Evolutionary conservation across 92 coral and sea anemone genomes (phyloP), one percentile per base, ranked within the genome.

Genomic region (Porites divaricata): DNA sequence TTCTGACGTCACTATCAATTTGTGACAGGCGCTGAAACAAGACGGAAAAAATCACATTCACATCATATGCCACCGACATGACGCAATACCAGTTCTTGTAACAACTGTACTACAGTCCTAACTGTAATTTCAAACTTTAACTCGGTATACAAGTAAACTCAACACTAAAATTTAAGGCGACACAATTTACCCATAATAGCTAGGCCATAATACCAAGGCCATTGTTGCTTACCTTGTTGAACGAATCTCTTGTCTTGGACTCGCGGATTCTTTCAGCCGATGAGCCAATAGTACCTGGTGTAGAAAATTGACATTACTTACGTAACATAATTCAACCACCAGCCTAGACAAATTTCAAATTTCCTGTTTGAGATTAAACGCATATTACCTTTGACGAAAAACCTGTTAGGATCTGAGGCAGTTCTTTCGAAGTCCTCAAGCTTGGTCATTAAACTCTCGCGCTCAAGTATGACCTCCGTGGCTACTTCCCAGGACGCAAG

Each of bases 361-460:
- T 35, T 35, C 45, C 14, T 24, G 4, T 11, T 21, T 11, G 49
- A 26, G 41, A 19, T 26, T 9, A 26, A 48, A 74, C 17, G 6
- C 9, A 72, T 41, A 19, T n/a, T 48, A 89, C 99, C 99, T 96
- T 75, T 95, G 61, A 91, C 95, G 63, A 96, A 96, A 87, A 96
- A 96, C 81, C 99, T 98, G 77, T 96, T 96, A 19, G 99, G 99
- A 83, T 96, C 98, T 2, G 99, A 96, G 13, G 99, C 99, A 17
- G 89, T 75, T 78, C 98, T 92, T 84, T 96, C 99, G 65, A 96
- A 96, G 79, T 96, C 96, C 81, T 96, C 99, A 1, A 96, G 93
- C 73, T 95, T 94, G 24, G 95, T 91, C 73, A 96, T 89, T 73
- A 96, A 87, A 75, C 88, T 87, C 83, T 96, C 99, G 77, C 99